phyloP scores from a whole-genome alignment of 1,140 invertebrate species.

The Eueides isabella region DNA sequence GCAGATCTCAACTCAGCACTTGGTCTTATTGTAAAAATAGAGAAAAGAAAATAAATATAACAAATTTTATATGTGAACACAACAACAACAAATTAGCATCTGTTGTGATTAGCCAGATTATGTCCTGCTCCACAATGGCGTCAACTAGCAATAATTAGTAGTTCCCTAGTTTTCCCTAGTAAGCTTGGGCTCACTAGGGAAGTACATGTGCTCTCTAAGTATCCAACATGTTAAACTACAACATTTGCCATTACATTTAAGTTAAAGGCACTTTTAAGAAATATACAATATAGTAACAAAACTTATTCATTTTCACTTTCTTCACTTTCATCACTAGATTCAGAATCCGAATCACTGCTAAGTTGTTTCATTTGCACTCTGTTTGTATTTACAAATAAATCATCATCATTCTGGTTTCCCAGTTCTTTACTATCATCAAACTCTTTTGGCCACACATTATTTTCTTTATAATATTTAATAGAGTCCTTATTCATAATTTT shows the following conservation, averaged over 20 bases:
- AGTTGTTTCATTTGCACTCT: slow-evolving; percentile 60
- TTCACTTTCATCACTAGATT: slow-evolving; percentile 53
- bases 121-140: no score
- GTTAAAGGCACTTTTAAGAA: neutral
- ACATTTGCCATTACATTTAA: neutral
- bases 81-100: no score
- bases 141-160: no score
- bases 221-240: no score
- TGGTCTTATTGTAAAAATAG: no score
- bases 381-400: slow-evolving; percentile 84
- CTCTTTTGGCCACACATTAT: slow-evolving; percentile 89
- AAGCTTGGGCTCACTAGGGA: no score
- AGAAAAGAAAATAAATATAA: no score
- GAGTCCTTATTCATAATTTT: slow-evolving; percentile 91
- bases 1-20: no score
- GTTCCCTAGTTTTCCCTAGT: no score
- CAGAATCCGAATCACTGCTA: slow-evolving; percentile 61
- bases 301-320: slow-evolving; percentile 30
- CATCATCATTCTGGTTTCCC: slow-evolving; percentile 60
- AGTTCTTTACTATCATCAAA: slow-evolving; percentile 75
- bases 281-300: neutral
- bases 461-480: slow-evolving; percentile 90
- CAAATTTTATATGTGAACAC: no score
- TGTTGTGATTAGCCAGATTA: no score
- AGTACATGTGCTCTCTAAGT: no score